Conservation (phyloP, 2,113 vertebrate species). For the Opisthocomus hoazin region DNA sequence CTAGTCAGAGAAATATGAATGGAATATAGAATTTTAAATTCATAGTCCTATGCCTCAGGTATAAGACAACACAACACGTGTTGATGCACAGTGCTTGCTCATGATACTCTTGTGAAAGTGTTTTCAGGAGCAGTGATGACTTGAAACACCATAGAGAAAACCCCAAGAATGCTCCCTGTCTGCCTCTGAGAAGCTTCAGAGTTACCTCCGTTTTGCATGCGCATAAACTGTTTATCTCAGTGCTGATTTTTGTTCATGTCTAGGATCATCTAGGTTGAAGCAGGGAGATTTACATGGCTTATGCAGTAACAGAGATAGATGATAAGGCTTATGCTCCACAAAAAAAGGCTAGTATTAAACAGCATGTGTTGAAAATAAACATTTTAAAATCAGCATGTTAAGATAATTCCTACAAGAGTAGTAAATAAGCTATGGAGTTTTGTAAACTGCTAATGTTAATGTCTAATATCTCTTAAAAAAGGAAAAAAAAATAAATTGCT, state of each 20-base stretch:
- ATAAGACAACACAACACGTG: not conserved
- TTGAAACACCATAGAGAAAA: not conserved
- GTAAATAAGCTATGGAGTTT: not conserved
- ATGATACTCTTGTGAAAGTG: not conserved
- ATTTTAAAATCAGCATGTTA: not conserved
- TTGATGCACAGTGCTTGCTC: not conserved
- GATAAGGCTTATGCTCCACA: not conserved
- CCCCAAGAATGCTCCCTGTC: not conserved
- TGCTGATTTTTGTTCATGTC: not conserved
- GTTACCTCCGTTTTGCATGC: not conserved
- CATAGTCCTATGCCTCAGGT: not conserved
- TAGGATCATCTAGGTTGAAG: not conserved
- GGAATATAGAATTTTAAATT: not conserved
- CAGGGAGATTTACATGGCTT: not conserved
- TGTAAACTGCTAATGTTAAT: not conserved
- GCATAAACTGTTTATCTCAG: not conserved
- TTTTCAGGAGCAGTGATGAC: not conserved
- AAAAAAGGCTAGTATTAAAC: not conserved
- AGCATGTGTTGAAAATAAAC: not conserved
- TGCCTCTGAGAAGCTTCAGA: not conserved
- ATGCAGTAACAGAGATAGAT: not conserved
- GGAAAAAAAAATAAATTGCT: not conserved
- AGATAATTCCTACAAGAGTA: not conserved
- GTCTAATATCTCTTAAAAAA: not conserved
- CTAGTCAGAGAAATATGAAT: not conserved